Evolutionary conservation across 2,797 vertebrate genomes (phyloP), one percentile per base, ranked within the genome.

Genomic region (Enteromius fasciolatus): DNA sequence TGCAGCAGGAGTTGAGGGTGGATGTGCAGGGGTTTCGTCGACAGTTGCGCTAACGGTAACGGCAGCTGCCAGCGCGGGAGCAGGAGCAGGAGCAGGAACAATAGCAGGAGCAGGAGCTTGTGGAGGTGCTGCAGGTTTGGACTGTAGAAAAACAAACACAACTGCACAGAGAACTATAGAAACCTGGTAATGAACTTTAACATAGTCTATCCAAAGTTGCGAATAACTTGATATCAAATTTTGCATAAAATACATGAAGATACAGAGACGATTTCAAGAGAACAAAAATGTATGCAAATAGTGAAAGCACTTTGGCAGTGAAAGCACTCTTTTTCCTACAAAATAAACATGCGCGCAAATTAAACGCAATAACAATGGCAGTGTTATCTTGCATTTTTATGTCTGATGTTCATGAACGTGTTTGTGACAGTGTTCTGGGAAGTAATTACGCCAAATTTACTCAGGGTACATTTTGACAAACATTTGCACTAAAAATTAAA

Each of bases 91-190:
- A 66, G 68, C 81, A 12, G 41, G 41, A 44, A 44, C 41, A 44
- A 11, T 44, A 44, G 0, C 10, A 4, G 20, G 20, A 57, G 52
- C 52, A 11, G 87, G 69, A 68, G 68, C 81, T 86, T 90, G 89
- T 69, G 89, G 44, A 67, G 91, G 54, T 28, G 88, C 81, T 7
- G 89, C 57, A 73, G 90, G 72, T 93, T 94, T 95, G 25, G 91
- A 87, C 94, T 94, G 79, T 57, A 75, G 87, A 72, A 52, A 87
- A 15, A 89, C 15, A 86, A 84, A 84, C 54, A 83, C 44, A 54
- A 74, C 82, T 84, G 67, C 52, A 61, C 70, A 82, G 57, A 74
- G 67, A 76, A 74, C 70, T 77, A 66, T 44, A 72, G 44, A 76
- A 70, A 82, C 18, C 44, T 63, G 61, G 15, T 17, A 31, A 33